Evolutionary conservation across 2,888 invertebrate species (phyloP), one percentile per base, ranked within the genome.

Genomic region (Ormia ochracea): DNA sequence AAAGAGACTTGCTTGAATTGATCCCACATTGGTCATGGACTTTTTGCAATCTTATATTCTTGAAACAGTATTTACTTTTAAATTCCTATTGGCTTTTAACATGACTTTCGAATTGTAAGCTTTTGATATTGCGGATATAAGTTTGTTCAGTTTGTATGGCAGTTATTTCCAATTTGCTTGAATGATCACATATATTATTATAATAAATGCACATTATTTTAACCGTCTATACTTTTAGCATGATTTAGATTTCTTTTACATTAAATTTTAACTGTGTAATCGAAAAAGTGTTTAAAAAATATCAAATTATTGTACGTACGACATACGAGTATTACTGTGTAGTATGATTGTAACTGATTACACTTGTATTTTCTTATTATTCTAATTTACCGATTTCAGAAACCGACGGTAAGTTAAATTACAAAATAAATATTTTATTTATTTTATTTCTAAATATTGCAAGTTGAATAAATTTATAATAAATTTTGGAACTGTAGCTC

Each of bases 381-480:
- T 26, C 5, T 28, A 4, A 17, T 41, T 26, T 17, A 12, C 43
- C 28, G 1, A 28, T 14, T 41, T 54, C 14, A n/a, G 21, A 45
- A 31, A 9, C 1, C 72, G 61, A 23, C 72, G 72, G 38, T n/a
- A 19, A 41, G 7, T 48, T 58, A 38, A n/a, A 36, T 33, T 43
- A 4, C 3, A 19, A 33, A 7, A 54, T 19, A n/a, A n/a, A n/a
- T n/a, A n/a, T n/a, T n/a, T n/a, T n/a, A n/a, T n/a, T n/a, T n/a
- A n/a, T 48, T 48, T 70, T 5, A 28, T 45, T 65, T 33, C 4
- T 23, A 14, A 58, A 65, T 56, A 17, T 63, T 54, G 21, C 81
- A 73, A 81, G 82, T n/a, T n/a, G n/a, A n/a, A 75, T 82, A 81
- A 72, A 65, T 54, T 76, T 68, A 75, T 74, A 81, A 78, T 21